Percentiles rank a stretch among this genome's conserved stretches.
Conservation (phyloP, 2,888 invertebrate species). For the Orchesellides sinensis region DNA sequence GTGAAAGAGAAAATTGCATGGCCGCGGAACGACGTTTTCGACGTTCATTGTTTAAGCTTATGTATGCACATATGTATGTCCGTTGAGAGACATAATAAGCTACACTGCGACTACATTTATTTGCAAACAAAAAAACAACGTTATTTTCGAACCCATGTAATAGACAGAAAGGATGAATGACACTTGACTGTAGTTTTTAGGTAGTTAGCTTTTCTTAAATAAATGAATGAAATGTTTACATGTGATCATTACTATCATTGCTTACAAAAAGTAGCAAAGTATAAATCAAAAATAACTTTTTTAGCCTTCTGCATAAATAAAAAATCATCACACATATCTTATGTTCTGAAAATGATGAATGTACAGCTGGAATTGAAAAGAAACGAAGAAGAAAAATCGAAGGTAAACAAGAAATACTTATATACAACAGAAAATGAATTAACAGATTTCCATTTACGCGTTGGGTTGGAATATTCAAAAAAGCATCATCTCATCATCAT, state of each 20-base stretch:
- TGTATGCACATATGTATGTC: background rate
- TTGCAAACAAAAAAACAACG: background rate
- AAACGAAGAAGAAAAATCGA: background rate
- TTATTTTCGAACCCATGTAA: too few species aligned
- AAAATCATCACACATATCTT: too few species aligned
- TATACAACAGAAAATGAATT: background rate
- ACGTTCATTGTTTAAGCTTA: background rate
- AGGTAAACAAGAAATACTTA: background rate
- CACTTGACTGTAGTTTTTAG: background rate
- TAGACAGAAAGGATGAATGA: background rate
- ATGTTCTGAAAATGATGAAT: background rate
- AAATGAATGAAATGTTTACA: background rate
- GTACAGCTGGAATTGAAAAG: background rate
- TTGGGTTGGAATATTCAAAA: background rate
- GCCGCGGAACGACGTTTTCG: background rate
- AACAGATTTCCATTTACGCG: background rate
- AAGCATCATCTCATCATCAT: background rate
- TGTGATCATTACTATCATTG: background rate
- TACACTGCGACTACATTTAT: background rate
- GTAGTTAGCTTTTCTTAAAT: background rate
- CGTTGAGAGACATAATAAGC: background rate
- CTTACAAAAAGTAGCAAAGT: too few species aligned
- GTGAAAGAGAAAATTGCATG: constrained; percentile 3
- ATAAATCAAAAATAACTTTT: background rate
- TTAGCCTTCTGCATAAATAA: background rate